phyloP scores from a whole-genome alignment of 2,797 vertebrate species.

The Artibeus lituratus region DNA sequence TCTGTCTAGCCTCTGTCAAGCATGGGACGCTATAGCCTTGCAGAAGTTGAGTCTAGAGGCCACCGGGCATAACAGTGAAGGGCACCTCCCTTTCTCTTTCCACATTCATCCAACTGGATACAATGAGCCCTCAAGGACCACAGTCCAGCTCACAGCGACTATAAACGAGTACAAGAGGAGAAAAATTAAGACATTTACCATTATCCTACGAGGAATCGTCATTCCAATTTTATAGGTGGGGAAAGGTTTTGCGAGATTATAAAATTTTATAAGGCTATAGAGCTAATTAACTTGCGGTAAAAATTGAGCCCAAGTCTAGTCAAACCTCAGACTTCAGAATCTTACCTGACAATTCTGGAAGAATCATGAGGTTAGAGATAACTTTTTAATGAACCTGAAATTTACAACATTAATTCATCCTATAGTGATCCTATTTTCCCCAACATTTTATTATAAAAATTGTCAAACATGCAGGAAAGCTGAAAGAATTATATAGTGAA shows the following conservation, averaged over 20 bases:
- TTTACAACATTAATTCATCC: conserved; percentile 12
- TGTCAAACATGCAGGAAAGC: not conserved
- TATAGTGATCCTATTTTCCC: not conserved
- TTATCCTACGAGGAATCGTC: not conserved
- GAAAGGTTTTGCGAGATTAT: not conserved
- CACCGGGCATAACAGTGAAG: not conserved
- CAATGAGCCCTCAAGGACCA: not conserved
- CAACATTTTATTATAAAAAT: conserved; percentile 2
- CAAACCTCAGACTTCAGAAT: not conserved
- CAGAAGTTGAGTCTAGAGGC: not conserved
- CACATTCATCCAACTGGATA: not conserved
- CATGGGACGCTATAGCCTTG: not conserved
- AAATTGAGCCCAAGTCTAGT: not conserved
- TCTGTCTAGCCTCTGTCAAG: not conserved
- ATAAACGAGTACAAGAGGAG: not conserved
- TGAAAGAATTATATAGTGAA: not conserved
- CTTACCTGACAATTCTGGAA: not conserved
- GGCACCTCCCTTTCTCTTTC: not conserved
- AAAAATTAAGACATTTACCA: not conserved
- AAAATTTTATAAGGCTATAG: not conserved
- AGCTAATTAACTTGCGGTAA: not conserved
- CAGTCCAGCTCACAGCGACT: not conserved
- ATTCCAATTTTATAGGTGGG: not conserved
- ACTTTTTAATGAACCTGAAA: not conserved
- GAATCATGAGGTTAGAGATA: not conserved